phyloP scores from a whole-genome alignment of 2,797 vertebrate genomes.

The Thunnus albacares region DNA sequence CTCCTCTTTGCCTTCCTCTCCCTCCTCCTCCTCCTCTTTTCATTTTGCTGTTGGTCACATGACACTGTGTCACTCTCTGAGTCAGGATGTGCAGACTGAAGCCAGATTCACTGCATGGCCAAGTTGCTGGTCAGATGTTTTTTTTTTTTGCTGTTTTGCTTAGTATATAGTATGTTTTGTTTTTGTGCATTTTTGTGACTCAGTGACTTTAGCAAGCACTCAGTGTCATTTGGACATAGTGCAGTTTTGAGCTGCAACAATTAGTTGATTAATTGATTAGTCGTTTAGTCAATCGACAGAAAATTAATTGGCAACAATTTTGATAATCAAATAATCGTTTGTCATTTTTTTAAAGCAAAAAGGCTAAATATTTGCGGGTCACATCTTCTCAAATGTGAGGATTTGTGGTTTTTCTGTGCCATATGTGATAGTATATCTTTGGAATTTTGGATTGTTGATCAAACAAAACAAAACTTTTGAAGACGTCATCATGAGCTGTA shows the following conservation, averaged over 20 bases:
- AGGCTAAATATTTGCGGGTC: too few species aligned
- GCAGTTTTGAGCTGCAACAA: neutral
- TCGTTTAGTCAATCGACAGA: too few species aligned
- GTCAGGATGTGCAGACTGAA: conserved; percentile 52
- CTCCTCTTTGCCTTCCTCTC: conserved; percentile 15
- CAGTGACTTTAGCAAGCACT: neutral
- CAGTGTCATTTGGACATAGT: neutral
- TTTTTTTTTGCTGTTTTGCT: neutral
- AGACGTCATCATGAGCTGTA: too few species aligned
- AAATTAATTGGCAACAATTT: too few species aligned
- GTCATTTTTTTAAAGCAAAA: too few species aligned
- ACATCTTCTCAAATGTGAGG: too few species aligned
- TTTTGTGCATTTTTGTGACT: conserved; percentile 7
- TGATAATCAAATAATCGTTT: too few species aligned
- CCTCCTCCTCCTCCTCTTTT: conserved; percentile 25
- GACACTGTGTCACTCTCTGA: conserved; percentile 64
- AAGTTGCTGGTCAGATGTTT: conserved; percentile 20
- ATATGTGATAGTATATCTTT: too few species aligned
- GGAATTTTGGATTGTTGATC: too few species aligned
- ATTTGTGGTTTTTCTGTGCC: too few species aligned
- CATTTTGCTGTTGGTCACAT: conserved; percentile 59
- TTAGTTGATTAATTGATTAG: too few species aligned
- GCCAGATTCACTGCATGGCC: conserved; percentile 24
- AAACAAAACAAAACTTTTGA: too few species aligned
- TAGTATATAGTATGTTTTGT: conserved; percentile 1